Conservation (phyloP, 2,797 vertebrate genomes). For the Brachyalestes nurse region DNA sequence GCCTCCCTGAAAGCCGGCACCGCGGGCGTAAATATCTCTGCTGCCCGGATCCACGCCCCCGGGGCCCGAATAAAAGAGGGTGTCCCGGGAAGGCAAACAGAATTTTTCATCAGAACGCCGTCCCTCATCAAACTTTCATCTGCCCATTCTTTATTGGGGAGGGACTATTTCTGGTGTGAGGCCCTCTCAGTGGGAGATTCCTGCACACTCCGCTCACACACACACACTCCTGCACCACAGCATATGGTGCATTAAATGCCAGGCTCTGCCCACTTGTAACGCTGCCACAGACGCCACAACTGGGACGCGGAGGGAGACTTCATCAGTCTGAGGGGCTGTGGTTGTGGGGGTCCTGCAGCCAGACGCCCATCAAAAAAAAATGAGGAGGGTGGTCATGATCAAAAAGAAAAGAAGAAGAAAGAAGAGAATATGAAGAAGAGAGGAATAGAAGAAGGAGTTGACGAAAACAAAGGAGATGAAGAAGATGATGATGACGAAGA, state of each 20-base stretch:
- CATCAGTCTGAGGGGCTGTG: constrained; percentile 11
- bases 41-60: constrained; percentile 58
- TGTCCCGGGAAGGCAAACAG: constrained; percentile 62
- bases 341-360: not conserved
- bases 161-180: constrained; percentile 48
- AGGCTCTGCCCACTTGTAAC: constrained; percentile 30
- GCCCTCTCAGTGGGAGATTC: constrained; percentile 52
- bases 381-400: too few relatives aligned
- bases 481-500: too few relatives aligned
- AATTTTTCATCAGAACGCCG: constrained; percentile 62
- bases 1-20: constrained; percentile 45
- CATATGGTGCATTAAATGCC: constrained; percentile 48
- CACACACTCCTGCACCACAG: constrained; percentile 33
- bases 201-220: constrained; percentile 31
- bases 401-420: not conserved
- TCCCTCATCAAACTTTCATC: constrained; percentile 65
- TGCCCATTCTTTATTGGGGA: constrained; percentile 45
- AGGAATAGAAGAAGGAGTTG: not conserved
- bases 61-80: constrained; percentile 57
- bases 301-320: not conserved
- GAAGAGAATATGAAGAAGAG: not conserved
- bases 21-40: constrained; percentile 56
- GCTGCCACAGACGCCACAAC: constrained; percentile 3
- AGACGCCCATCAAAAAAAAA: not conserved
- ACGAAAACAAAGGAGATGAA: too few relatives aligned